Percentiles rank a stretch among this genome's conserved stretches.
Conservation (phyloP, 2,113 vertebrate species). For the Oryzias woworae region DNA sequence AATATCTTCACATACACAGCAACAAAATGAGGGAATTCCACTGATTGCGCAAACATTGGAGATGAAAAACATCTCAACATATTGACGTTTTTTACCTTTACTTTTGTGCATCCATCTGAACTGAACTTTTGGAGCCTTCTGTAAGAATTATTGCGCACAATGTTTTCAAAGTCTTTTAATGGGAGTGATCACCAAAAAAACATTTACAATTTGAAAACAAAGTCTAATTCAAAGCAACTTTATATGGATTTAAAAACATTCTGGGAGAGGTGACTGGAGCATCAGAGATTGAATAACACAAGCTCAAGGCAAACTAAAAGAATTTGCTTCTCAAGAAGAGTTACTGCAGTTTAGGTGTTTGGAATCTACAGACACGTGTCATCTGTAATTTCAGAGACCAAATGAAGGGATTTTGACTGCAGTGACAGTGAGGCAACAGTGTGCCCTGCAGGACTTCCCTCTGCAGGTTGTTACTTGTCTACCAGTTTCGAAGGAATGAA, state of each 20-base stretch:
- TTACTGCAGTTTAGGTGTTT: neutral
- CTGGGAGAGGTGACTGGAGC: neutral
- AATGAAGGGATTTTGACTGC: no score
- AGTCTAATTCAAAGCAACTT: neutral
- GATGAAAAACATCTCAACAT: no score
- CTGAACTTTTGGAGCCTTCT: no score
- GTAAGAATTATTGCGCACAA: no score
- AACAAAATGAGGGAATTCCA: neutral
- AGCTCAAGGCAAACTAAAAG: neutral
- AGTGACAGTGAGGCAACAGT: neutral
- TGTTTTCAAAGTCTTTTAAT: no score
- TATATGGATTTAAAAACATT: neutral
- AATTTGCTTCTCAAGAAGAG: neutral
- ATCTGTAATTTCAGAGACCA: neutral
- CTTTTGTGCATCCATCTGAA: no score
- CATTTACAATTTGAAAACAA: neutral
- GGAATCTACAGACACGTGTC: neutral
- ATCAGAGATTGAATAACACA: neutral
- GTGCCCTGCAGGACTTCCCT: neutral
- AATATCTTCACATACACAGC: neutral
- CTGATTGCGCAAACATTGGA: neutral
- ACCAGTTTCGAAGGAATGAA: neutral
- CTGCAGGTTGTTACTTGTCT: slow-evolving; percentile 3
- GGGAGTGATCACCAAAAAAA: neutral
- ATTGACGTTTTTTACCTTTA: no score